Evolutionary conservation across 2,888 invertebrate genomes (phyloP).

Genomic region (Clitarchus hookeri): DNA sequence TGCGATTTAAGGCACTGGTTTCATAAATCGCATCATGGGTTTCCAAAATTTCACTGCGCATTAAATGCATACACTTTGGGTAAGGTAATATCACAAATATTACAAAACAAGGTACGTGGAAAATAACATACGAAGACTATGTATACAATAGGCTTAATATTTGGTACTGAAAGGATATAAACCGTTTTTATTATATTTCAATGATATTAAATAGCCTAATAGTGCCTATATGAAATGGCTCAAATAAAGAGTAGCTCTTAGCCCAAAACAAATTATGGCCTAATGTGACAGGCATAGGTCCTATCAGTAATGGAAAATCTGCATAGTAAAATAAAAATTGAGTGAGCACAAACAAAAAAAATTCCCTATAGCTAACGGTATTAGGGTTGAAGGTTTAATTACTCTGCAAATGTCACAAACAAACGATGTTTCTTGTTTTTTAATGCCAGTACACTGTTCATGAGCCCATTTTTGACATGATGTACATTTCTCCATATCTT

Average conservation of each 20-base stretch:
- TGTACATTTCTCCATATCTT: constrained; percentile 20
- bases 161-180: not conserved
- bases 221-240: too few species aligned
- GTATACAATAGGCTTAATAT: not conserved
- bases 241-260: not conserved
- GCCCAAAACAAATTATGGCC: not conserved
- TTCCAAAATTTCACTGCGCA: constrained; percentile 7
- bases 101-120: not conserved
- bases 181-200: not conserved
- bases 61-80: not conserved
- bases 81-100: not conserved
- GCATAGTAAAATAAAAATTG: not conserved
- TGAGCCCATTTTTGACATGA: constrained; percentile 24
- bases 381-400: not conserved
- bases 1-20: constrained; percentile 20
- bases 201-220: not conserved
- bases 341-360: not conserved
- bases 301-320: too few species aligned
- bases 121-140: not conserved
- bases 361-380: not conserved
- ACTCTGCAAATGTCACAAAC: not conserved
- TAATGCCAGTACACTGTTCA: constrained; percentile 23
- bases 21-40: constrained; percentile 22
- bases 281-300: not conserved
- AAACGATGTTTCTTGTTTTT: not conserved